A percentile compares a stretch with the other conserved stretches of the same genome.
Evolutionary conservation across 2,888 invertebrate species (phyloP).

Genomic region (Linnaemya vulpina): DNA sequence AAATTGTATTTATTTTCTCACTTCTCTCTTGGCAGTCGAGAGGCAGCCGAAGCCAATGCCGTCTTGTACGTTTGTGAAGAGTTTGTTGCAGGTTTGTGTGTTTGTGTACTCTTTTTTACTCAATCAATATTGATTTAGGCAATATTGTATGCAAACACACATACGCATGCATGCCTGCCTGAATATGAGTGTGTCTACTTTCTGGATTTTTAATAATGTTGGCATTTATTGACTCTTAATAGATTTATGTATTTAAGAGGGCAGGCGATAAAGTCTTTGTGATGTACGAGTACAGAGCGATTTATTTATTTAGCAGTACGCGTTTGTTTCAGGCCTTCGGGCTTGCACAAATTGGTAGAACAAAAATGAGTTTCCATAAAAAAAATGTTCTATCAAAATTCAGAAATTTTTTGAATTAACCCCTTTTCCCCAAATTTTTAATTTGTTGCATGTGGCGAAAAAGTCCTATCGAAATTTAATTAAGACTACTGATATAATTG

Average conservation of each 20-base stretch:
- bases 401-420: no score
- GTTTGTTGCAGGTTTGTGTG: slow-evolving; percentile 18
- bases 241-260: neutral
- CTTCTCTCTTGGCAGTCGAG: slow-evolving; percentile 19
- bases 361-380: no score
- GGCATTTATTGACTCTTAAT: slow-evolving; percentile 15
- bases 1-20: slow-evolving; percentile 69
- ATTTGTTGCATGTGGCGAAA: no score
- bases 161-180: neutral
- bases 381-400: no score
- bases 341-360: no score
- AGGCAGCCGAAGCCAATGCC: neutral
- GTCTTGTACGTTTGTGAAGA: slow-evolving; percentile 10
- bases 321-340: no score
- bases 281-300: no score
- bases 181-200: neutral
- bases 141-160: slow-evolving; percentile 29
- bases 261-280: neutral
- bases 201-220: slow-evolving; percentile 22
- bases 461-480: no score
- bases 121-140: slow-evolving; percentile 68
- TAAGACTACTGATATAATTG: no score
- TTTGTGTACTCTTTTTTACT: neutral
- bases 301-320: no score
- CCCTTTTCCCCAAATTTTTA: no score